Percentiles rank a stretch among this genome's conserved stretches.
phyloP scores from a whole-genome alignment of 2,888 invertebrate species.

The Acanthosepion esculentum region DNA sequence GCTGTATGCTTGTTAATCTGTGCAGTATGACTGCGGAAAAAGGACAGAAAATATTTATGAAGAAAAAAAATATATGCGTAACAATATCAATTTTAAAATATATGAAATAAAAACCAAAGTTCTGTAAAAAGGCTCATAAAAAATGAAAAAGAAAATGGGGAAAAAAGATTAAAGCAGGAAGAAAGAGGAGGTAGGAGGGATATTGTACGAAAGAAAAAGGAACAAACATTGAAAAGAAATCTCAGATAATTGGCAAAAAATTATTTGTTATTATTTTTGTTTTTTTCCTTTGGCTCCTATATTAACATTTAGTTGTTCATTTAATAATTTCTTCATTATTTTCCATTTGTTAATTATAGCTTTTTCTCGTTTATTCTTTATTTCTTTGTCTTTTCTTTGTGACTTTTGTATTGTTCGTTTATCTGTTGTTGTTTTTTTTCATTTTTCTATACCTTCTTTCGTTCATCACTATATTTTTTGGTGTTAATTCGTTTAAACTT shows the following conservation, averaged over 20 bases:
- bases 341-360: no score
- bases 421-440: no score
- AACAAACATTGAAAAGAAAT: background rate
- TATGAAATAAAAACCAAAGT: background rate
- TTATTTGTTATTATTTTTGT: background rate
- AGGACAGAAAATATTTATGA: background rate
- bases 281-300: background rate
- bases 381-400: no score
- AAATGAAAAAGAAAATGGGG: background rate
- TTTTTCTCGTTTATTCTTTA: no score
- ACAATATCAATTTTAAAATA: background rate
- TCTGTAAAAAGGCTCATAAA: background rate
- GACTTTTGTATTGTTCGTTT: no score
- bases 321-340: no score
- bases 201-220: background rate
- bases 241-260: background rate
- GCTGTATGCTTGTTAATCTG: background rate
- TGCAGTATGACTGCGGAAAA: background rate
- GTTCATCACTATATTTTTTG: no score
- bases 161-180: background rate
- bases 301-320: background rate
- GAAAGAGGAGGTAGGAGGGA: background rate
- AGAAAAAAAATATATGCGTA: background rate
- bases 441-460: no score
- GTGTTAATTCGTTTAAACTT: no score